Evolutionary conservation across 1,140 invertebrate genomes (phyloP).

Genomic region (Yoshiicerus persimilis): DNA sequence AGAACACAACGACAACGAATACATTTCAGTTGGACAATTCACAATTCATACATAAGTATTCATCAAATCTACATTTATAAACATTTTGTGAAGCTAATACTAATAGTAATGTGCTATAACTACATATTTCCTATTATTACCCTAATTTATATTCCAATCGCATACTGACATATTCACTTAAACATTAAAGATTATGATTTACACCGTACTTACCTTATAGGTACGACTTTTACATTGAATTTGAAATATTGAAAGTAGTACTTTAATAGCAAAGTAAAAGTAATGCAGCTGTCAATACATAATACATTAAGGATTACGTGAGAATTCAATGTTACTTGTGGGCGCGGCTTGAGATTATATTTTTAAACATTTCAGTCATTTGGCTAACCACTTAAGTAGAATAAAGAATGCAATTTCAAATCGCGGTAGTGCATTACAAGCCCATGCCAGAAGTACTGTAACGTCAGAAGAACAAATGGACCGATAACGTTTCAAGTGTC

Average conservation of each 20-base stretch:
- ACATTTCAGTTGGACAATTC: neutral
- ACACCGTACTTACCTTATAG: no score
- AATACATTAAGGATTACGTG: neutral
- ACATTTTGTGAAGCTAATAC: neutral
- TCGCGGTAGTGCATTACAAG: neutral
- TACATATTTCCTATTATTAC: no score
- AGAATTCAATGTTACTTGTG: conserved; percentile 12
- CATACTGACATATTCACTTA: neutral
- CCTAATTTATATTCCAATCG: neutral
- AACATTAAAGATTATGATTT: neutral
- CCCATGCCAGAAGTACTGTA: neutral
- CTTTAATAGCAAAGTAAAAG: neutral
- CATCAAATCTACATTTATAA: neutral
- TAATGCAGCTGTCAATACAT: neutral
- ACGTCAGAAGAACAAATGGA: neutral
- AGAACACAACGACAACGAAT: neutral
- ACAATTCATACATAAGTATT: neutral
- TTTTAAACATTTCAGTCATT: neutral
- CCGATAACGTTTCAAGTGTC: neutral
- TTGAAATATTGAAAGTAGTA: neutral
- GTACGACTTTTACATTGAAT: neutral
- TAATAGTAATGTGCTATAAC: neutral
- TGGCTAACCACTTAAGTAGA: neutral
- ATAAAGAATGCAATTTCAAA: neutral
- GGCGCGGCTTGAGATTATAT: neutral